phyloP scores from a whole-genome alignment of 1,140 invertebrate genomes.

The Vanessa tameamea region DNA sequence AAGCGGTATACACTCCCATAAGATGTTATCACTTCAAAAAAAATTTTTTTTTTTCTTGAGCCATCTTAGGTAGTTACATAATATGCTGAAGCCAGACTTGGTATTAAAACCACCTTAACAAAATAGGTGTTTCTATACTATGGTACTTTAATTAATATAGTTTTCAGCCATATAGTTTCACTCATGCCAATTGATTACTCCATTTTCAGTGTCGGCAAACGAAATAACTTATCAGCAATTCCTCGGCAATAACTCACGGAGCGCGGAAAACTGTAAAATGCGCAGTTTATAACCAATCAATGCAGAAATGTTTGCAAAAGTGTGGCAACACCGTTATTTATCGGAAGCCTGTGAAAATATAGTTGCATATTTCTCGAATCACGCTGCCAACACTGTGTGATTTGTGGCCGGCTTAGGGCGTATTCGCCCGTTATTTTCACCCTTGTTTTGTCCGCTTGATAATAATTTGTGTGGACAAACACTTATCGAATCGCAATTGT shows the following conservation, averaged over 20 bases:
- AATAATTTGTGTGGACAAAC: background rate
- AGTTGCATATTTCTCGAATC: conserved; percentile 39
- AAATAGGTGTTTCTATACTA: too few species aligned
- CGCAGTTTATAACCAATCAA: conserved; percentile 35
- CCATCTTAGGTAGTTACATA: too few species aligned
- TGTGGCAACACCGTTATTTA: conserved; percentile 43
- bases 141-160: too few species aligned
- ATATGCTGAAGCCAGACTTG: too few species aligned
- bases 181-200: conserved; percentile 1
- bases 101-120: too few species aligned
- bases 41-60: too few species aligned
- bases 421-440: background rate
- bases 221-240: conserved; percentile 22
- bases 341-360: conserved; percentile 33
- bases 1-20: too few species aligned
- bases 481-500: background rate
- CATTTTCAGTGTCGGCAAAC: background rate
- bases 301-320: conserved; percentile 33
- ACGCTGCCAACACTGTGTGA: conserved; percentile 36
- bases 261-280: conserved; percentile 35
- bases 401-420: conserved; percentile 31
- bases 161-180: too few species aligned
- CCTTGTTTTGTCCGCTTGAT: background rate
- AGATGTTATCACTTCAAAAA: too few species aligned
- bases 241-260: conserved; percentile 13